Evolutionary conservation across 2,797 vertebrate species (phyloP).

Genomic region (Anguilla marmorata): DNA sequence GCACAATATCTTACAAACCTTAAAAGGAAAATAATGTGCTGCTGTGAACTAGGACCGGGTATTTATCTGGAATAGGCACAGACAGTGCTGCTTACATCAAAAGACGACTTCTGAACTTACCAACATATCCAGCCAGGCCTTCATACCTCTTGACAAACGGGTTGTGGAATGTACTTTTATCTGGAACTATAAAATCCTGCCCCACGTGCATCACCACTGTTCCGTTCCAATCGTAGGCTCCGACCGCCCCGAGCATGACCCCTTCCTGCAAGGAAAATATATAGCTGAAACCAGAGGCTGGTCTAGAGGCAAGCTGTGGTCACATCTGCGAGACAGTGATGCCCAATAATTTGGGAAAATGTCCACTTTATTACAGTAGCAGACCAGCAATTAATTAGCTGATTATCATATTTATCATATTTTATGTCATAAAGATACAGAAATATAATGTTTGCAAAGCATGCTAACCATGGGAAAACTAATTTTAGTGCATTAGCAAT

Average conservation of each 20-base stretch:
- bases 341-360: slow-evolving; percentile 20
- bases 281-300: background rate
- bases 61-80: slow-evolving; percentile 4
- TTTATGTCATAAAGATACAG: background rate
- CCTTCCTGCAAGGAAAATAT: slow-evolving; percentile 71
- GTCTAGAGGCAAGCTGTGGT: slow-evolving; percentile 45
- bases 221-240: slow-evolving; percentile 96
- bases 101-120: slow-evolving; percentile 64
- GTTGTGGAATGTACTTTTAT: slow-evolving; percentile 76
- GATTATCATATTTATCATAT: background rate
- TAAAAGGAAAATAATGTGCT: slow-evolving; percentile 20
- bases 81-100: background rate
- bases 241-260: slow-evolving; percentile 91
- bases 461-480: background rate
- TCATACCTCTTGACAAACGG: slow-evolving; percentile 73
- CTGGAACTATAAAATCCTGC: slow-evolving; percentile 62
- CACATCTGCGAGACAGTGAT: slow-evolving; percentile 1
- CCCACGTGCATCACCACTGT: slow-evolving; percentile 85
- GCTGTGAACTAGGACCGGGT: background rate
- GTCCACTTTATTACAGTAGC: background rate
- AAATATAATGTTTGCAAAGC: background rate
- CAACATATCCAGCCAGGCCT: slow-evolving; percentile 87
- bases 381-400: background rate
- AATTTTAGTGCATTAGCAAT: background rate
- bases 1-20: slow-evolving; percentile 13